Conservation (phyloP, 2,888 invertebrate species). For the Zaprionus bogoriensis region DNA sequence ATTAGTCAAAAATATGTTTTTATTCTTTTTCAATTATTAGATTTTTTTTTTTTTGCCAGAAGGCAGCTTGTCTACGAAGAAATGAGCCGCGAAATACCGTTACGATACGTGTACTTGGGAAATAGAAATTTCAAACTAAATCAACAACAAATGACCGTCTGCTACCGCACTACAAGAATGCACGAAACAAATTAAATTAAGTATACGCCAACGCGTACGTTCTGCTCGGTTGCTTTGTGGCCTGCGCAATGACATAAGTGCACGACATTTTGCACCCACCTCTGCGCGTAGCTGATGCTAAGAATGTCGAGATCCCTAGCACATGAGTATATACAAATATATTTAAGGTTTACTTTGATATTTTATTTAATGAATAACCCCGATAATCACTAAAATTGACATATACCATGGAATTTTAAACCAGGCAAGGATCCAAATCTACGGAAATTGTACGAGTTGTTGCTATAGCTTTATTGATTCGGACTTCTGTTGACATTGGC, state of each 20-base stretch:
- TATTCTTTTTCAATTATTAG: background rate
- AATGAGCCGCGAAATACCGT: conserved; percentile 23
- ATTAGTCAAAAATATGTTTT: conserved; percentile 28
- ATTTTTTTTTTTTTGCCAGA: conserved; percentile 36
- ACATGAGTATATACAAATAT: background rate
- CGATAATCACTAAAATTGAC: background rate
- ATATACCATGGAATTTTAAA: background rate
- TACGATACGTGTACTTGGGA: conserved; percentile 54
- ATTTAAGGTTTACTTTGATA: background rate
- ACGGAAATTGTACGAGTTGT: background rate
- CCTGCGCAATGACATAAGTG: conserved; percentile 64
- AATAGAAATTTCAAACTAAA: conserved; percentile 67
- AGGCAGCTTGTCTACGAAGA: conserved; percentile 34
- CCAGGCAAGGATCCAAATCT: background rate
- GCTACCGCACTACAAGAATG: conserved; percentile 51
- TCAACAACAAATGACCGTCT: conserved; percentile 43
- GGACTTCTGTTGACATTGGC: conserved; percentile 58
- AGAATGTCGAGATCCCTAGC: background rate
- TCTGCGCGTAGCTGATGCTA: background rate
- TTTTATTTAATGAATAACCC: background rate
- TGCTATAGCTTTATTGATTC: conserved; percentile 29
- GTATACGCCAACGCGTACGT: conserved; percentile 59
- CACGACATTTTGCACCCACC: conserved; percentile 14
- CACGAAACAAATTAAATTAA: conserved; percentile 69
- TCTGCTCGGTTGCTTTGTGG: conserved; percentile 24